These are phyloP conservation scores for Adineta ricciae DNA, from an alignment of 2,888 invertebrate species.

Conservation along the genomic window DNA sequence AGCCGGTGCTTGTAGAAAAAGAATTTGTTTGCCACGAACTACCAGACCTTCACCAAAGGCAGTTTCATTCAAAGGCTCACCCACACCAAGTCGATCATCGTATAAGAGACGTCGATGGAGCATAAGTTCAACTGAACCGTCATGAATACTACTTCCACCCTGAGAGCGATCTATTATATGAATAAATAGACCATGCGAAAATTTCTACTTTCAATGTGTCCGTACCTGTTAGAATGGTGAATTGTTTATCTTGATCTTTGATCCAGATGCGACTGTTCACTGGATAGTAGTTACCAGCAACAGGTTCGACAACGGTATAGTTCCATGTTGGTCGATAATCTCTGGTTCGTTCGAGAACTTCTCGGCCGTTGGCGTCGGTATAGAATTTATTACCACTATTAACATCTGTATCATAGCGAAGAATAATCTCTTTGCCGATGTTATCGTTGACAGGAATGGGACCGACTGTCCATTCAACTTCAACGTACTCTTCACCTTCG, in stretches of 20 bases:
- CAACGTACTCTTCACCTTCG: conserved; percentile 46
- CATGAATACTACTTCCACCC: conserved; percentile 45
- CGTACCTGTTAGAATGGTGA: conserved; percentile 33
- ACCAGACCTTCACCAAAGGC: conserved; percentile 51
- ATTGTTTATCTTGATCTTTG: conserved; percentile 34
- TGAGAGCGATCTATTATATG: conserved; percentile 48
- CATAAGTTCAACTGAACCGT: conserved; percentile 50
- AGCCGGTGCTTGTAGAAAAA: conserved; percentile 29
- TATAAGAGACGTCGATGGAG: conserved; percentile 69
- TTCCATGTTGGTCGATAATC: conserved; percentile 60
- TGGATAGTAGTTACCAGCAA: conserved; percentile 81
- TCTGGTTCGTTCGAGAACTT: conserved; percentile 55
- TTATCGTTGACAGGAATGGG: conserved; percentile 49
- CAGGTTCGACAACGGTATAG: conserved; percentile 25
- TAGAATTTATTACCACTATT: conserved; percentile 49
- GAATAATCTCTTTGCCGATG: conserved; percentile 72
- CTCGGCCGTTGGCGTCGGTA: conserved; percentile 86
- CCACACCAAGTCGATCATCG: conserved; percentile 87
- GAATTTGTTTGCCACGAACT: conserved; percentile 41
- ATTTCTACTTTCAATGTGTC: too few species aligned
- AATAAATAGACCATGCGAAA: too few species aligned
- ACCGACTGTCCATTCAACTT: conserved; percentile 53
- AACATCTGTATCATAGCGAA: conserved; percentile 59
- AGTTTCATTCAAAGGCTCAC: conserved; percentile 75
- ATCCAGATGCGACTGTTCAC: conserved; percentile 66